Evolutionary conservation across 2,113 vertebrate genomes (phyloP), one percentile per base, ranked within the genome.

Genomic region (Ictalurus furcatus): DNA sequence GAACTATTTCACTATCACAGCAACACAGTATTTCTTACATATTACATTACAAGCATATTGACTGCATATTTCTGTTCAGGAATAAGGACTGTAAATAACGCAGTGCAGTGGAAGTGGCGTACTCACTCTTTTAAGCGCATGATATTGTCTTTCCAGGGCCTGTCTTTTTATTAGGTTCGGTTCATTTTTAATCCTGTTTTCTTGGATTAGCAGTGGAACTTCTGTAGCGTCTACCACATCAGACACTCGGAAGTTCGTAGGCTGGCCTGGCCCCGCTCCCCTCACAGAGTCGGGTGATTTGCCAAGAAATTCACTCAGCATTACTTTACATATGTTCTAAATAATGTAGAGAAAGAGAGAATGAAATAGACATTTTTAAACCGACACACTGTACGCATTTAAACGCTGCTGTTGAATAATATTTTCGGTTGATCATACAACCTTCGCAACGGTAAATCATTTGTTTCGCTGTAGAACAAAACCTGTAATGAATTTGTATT

Each of bases 131-230:
- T 28, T 84, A 25, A 84, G 83, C 37, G 63, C 21, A 4, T 12
- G 21, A 40, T 84, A 59, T 44, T 48, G 34, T n/a, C 2, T 12
- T 28, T 84, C 13, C 21, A 65, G 61, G 5, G 11, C 12, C 61
- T 65, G 83, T n/a, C 25, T 37, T 44, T 84, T 84, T 67, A 14
- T 21, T 0, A 13, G 6, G 1, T 65, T 14, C 37, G 17, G 34
- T 84, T 65, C 58, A 1, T 84, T 48, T 40, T 48, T 48, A 19
- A 65, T 65, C 25, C 12, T 44, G 21, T 84, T 63, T 25, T 59
- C 12, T 37, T 84, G 81, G 58, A 84, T 6, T 23, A 84, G 23
- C 56, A 84, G 58, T 37, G 81, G 81, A 84, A 84, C 81, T 11
- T 37, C 58, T 44, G 34, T 21, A 44, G 19, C 37, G 9, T 84